Base-by-base conservation (phyloP, 2,888 invertebrate species). In the Acleris cristana region DNA sequence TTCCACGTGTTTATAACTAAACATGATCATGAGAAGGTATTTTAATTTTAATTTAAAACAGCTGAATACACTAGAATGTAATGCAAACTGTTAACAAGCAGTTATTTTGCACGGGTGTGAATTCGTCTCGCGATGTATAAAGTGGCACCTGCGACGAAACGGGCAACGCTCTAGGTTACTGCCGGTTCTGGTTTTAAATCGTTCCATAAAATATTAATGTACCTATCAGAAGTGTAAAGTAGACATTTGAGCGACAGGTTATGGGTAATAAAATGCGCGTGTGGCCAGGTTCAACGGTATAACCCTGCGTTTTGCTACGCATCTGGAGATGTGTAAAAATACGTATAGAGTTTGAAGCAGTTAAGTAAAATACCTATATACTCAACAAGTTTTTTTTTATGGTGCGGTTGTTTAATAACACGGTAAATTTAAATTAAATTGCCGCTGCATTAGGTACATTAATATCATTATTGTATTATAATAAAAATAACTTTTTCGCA, bases 131-230 rank as follows among this genome's bases (percentile, higher is more conserved):
- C 48, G 19, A 53, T 45, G 45, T 45, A 19, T 8, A 14, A 63
- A 56, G 45, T 21, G 34, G n/a, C 82, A 84, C 82, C 78, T 80
- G 77, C 75, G 76, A 77, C 74, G 81, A 76, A 82, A 79, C 75
- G 79, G 80, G 73, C 78, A 72, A 77, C 77, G 78, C 77, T 78
- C 79, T 76, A 73, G 71, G 67, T 70, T 72, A 70, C 71, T 74
- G 72, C 71, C 72, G 74, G 73, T 74, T 76, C 70, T 65, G 71
- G 80, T 83, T 84, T 80, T 82, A 79, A 75, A 72, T 74, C 69
- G 64, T 70, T 71, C 72, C 76, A 73, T 76, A 75, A 72, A 77
- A 79, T 76, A 77, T 76, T 70, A 70, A 74, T 74, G 73, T 71
- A 69, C 69, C 71, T 63, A 63, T 67, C 49, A 54, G 48, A 40